Base-by-base conservation (phyloP, 37 sponge, comb jelly and placozoan species). In the Spongia lamella region DNA sequence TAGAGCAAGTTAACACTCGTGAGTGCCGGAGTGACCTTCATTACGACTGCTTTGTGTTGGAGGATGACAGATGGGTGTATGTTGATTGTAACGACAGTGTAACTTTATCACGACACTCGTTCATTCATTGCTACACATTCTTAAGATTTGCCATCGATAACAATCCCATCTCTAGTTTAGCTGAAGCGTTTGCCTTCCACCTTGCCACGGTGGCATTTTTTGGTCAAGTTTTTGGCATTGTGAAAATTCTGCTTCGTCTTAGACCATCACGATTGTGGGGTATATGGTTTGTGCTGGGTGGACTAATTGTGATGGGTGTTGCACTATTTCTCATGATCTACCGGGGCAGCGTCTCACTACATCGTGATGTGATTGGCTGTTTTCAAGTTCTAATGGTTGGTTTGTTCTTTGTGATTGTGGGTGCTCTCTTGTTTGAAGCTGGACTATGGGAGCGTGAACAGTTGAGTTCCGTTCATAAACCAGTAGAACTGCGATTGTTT, bases 91-190 rank as follows among this genome's bases (percentile, higher is more conserved):
- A 21, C 26, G 58, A 73, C 37, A 37, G 38, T 20, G 64, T 4
- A 19, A 53, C 16, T 22, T 40, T 17, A 2, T 20, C 27, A 1
- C 29, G 27, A 32, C 36, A 20, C 14, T 40, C 16, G 33, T 37
- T 64, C 31, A 56, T 84, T 17, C 76, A 72, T 35, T 85, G 85
- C 68, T 85, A 72, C 74, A 52, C 73, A 53, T 85, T 85, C 38
- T 54, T 78, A 21, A 56, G 50, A 33, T 78, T 85, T 71, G 85
- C 73, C 19, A n/a, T 56, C 6, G 79, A 78, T 72, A 34, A 38
- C 9, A 67, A 78, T 38, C 26, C 78, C 56, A 78, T 85, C 30
- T 31, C 72, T 26, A 56, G 53, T 49, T 66, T 85, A 29, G 51
- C 79, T 13, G 25, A 66, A 19, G 35, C 85, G 0, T 70, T 85